Base-by-base conservation (phyloP, 2,797 vertebrate species). In the Rhinatrema bivittatum region DNA sequence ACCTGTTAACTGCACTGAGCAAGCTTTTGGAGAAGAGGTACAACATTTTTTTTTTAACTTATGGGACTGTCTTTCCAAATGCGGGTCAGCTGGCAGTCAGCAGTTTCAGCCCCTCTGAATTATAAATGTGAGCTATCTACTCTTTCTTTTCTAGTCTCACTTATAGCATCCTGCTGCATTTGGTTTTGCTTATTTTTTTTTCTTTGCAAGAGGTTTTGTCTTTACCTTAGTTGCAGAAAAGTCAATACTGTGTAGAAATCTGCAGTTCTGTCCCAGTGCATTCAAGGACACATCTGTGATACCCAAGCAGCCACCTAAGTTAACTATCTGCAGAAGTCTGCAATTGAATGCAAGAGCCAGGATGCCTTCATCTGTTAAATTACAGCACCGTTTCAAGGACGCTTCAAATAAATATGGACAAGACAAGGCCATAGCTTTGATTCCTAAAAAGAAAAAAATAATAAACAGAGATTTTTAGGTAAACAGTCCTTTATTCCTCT, bases 221-320 rank as follows among this genome's bases (percentile, higher is more conserved):
- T 11, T 73, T 74, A 91, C 89, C 74, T 62, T 69, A 26, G 88
- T 92, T 34, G 78, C 79, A 35, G 87, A 86, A 41, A 92, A 85
- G 56, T 83, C 81, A 39, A 89, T 72, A 16, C 80, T 86, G 33
- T 87, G 82, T 43, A 92, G 70, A 59, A 70, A 66, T 6, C 46
- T 67, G 61, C 88, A 92, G 63, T 86, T 76, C 52, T 76, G 32
- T 17, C 85, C 88, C 9, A 92, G 57, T 1, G 85, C 88, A 30
- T 72, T 74, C 51, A 92, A 60, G 36, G 87, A 84, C 28, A 46
- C 45, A 31, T 90, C 86, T n/a, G 71, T 84, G 42, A 92, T 68
- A 9, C 65, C 59, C 6, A 65, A 61, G 53, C 89, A 92, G 61
- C 82, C 70, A 4, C 76, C 70, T 27, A 92, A 50, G 16, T 81